Conservation (phyloP, 2,113 vertebrate genomes). For the Petrocephalus microphthalmus region DNA sequence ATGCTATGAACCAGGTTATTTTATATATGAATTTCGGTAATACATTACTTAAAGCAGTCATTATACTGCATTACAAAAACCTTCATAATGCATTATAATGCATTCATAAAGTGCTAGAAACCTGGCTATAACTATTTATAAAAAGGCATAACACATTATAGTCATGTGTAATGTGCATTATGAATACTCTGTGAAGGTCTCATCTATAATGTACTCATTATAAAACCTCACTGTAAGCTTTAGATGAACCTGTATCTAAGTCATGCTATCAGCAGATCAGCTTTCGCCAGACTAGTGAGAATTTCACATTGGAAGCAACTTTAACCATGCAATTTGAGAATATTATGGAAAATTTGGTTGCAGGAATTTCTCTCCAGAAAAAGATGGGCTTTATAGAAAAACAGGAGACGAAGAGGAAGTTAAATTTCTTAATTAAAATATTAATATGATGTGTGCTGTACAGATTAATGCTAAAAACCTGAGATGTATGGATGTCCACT, state of each 20-base stretch:
- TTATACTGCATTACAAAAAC: no score
- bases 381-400: background rate
- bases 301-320: background rate
- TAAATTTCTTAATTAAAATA: background rate
- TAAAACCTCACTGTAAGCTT: background rate
- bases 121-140: no score
- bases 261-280: background rate
- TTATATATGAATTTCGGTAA: background rate
- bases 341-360: background rate
- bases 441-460: background rate
- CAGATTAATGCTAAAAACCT: background rate
- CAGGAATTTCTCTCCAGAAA: background rate
- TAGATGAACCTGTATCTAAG: background rate
- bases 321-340: background rate
- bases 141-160: no score
- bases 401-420: background rate
- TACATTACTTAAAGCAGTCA: no score
- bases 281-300: background rate
- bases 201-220: no score
- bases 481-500: background rate
- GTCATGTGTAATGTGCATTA: no score
- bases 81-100: no score
- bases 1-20: background rate
- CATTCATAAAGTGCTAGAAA: no score
- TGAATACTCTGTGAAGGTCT: no score